A percentile compares a stretch with the other conserved stretches of the same genome.
Evolutionary conservation across 2,113 vertebrate genomes (phyloP).

Genomic region (Synchiropus splendidus): DNA sequence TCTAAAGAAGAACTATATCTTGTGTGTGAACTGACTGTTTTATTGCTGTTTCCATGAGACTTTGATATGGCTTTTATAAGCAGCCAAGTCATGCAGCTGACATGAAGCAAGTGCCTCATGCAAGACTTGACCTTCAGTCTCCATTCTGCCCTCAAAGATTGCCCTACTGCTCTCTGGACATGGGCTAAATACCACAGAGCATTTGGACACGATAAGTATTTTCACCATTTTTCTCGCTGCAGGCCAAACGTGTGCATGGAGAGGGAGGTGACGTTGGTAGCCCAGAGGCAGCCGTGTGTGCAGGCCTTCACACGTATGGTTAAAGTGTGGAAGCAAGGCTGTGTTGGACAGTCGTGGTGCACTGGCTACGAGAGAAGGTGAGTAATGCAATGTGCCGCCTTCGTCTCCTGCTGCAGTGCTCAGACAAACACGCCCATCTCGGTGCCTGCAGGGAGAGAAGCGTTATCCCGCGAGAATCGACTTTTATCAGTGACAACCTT

Average conservation of each 20-base stretch:
- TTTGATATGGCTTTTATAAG: no score
- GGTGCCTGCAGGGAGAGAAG: constrained; percentile 26
- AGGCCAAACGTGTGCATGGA: constrained; percentile 85
- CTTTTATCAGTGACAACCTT: constrained; percentile 9
- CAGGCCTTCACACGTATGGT: constrained; percentile 71
- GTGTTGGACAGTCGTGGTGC: constrained; percentile 74
- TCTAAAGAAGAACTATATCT: no score
- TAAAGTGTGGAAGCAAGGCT: constrained; percentile 79
- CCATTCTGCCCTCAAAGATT: constrained; percentile 12
- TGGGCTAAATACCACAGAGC: constrained; percentile 24
- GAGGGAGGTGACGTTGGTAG: constrained; percentile 71
- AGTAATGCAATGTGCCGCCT: constrained; percentile 17
- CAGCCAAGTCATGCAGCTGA: constrained; percentile 1
- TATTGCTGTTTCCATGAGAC: no score
- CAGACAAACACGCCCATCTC: constrained; percentile 15
- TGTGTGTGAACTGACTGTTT: no score
- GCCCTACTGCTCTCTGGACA: constrained; percentile 11
- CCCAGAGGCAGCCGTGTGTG: constrained; percentile 76
- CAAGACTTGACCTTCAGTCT: constrained; percentile 7
- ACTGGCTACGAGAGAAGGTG: constrained; percentile 78
- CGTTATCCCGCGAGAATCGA: background rate
- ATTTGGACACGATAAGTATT: constrained; percentile 38
- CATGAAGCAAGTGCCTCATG: constrained; percentile 2
- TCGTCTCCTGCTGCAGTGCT: no score
- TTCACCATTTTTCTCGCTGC: constrained; percentile 13